Evolutionary conservation across 2,888 invertebrate species (phyloP), one percentile per base, ranked within the genome.

Genomic region (Drosophila phalerata): DNA sequence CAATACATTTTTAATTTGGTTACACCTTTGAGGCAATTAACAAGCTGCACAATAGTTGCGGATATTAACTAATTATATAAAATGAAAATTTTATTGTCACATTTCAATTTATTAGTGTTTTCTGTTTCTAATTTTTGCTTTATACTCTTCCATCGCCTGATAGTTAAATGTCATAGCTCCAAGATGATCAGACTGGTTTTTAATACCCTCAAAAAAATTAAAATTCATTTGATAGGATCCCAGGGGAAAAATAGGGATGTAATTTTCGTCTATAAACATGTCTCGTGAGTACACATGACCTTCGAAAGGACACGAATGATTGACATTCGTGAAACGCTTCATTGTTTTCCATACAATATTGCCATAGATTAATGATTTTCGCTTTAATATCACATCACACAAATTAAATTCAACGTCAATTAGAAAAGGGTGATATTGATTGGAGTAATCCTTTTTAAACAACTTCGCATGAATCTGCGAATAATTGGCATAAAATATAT

Each of bases 361-460:
- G 1, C 34, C 51, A 37, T 51, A 51, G 1, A 37, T n/a, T 22
- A 15, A 22, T n/a, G 8, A 22, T 3, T 22, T 22, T 22, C 51
- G 34, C n/a, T 15, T 51, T 9, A 1, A 10, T 25, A 51, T 51
- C 22, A 51, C 9, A 37, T 51, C n/a, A 5, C 51, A 51, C 1
- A 51, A 3, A 37, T 51, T 37, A 22, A 51, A 37, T 2, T 8
- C 22, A n/a, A 37, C n/a, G 1, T 51, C 22, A 5, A 51, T 10
- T 5, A 51, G 37, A 11, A 51, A 51, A 5, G 34, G 34, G 5
- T 51, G 19, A 22, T 37, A 51, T 22, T 15, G 34, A 22, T 51
- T 51, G 51, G 51, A n/a, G 5, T 51, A 51, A 22, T 51, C 51
- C 37, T 37, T 51, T 22, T 51, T 34, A 1, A 51, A 15, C 5